A percentile compares a stretch with the other conserved stretches of the same genome.
Conservation (phyloP, 2,797 vertebrate genomes). For the Microctenopoma steveboyesi region DNA sequence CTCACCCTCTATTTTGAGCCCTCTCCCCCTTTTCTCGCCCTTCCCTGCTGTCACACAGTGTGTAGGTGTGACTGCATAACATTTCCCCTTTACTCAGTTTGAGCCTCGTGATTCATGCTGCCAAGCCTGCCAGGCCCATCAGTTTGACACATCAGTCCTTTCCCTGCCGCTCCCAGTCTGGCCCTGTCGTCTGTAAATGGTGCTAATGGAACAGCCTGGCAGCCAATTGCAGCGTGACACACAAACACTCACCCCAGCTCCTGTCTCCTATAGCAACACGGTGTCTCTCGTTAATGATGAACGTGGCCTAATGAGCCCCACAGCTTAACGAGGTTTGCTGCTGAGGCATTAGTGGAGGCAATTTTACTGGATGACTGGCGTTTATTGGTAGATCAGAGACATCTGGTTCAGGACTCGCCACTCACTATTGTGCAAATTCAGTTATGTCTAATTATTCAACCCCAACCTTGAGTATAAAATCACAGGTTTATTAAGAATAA, state of each 20-base stretch:
- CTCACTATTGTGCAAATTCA: constrained; percentile 29
- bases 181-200: constrained; percentile 39
- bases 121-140: constrained; percentile 34
- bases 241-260: constrained; percentile 17
- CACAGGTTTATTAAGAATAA: neutral
- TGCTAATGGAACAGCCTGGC: constrained; percentile 52
- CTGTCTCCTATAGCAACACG: constrained; percentile 47
- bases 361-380: constrained; percentile 47
- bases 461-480: constrained; percentile 22
- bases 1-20: constrained; percentile 12
- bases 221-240: constrained; percentile 49
- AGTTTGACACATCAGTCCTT: constrained; percentile 61
- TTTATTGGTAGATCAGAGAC: constrained; percentile 47
- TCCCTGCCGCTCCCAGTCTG: constrained; percentile 26
- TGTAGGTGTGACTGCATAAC: constrained; percentile 57
- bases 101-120: constrained; percentile 38
- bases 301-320: constrained; percentile 33
- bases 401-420: constrained; percentile 7
- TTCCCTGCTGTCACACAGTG: constrained; percentile 33
- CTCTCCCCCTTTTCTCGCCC: constrained; percentile 47
- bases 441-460: constrained; percentile 23
- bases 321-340: constrained; percentile 62
- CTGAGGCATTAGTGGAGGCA: constrained; percentile 25
- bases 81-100: constrained; percentile 44
- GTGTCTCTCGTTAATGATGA: constrained; percentile 49